Conservation (phyloP, 2,888 invertebrate genomes). For the Pyrochroa serraticornis region DNA sequence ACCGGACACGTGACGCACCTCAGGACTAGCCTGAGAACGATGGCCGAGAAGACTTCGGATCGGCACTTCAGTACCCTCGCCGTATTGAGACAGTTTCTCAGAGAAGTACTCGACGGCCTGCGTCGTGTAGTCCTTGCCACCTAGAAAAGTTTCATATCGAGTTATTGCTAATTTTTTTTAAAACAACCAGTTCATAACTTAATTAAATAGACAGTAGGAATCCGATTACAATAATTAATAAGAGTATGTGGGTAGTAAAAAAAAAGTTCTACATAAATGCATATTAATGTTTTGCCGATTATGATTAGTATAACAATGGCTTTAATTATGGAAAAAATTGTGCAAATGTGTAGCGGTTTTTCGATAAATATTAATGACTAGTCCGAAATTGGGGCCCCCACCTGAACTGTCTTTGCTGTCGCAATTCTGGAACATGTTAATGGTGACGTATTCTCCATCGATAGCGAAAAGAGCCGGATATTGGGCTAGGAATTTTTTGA, state of each 20-base stretch:
- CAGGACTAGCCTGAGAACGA: slow-evolving; percentile 93
- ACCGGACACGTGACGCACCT: slow-evolving; percentile 94
- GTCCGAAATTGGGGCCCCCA: background rate
- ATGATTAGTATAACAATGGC: background rate
- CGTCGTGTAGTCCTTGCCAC: slow-evolving; percentile 87
- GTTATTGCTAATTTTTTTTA: too few species aligned
- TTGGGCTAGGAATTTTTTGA: slow-evolving; percentile 95
- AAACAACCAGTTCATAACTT: slow-evolving; percentile 11
- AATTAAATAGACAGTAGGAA: background rate
- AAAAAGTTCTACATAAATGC: background rate
- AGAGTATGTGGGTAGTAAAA: too few species aligned
- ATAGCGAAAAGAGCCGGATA: slow-evolving; percentile 96
- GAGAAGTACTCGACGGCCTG: slow-evolving; percentile 99
- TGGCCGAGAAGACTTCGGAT: slow-evolving; percentile 96
- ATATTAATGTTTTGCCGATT: background rate
- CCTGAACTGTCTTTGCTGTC: slow-evolving; percentile 65
- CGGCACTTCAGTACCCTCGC: slow-evolving; percentile 94
- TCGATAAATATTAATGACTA: too few species aligned
- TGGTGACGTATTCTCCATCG: slow-evolving; percentile 89
- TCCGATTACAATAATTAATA: background rate
- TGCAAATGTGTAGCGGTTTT: too few species aligned
- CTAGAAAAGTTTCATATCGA: too few species aligned
- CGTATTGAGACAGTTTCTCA: slow-evolving; percentile 92
- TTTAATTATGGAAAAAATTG: background rate
- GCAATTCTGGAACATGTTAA: slow-evolving; percentile 76